Evolutionary conservation across 2,888 invertebrate species (phyloP), one percentile per base, ranked within the genome.

Genomic region (Hirtodrosophila duncani): DNA sequence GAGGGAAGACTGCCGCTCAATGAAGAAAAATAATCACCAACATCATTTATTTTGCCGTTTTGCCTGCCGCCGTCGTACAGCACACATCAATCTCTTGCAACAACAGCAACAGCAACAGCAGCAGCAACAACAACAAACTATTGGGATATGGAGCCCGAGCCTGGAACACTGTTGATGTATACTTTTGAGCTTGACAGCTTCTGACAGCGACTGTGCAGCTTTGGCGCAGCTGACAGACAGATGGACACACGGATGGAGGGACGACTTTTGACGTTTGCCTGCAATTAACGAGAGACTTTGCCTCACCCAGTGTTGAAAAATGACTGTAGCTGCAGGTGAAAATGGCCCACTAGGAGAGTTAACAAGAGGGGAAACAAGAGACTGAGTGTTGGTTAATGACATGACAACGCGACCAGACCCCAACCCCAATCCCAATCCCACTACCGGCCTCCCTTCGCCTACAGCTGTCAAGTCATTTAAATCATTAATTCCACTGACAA

Each of bases 1-100:
- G 36, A 29, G 30, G 34, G 34, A 49, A 31, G 52, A 48, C 46
- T 38, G 50, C 52, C 77, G 74, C 80, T 82, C 83, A 83, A 83
- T 83, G 84, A 83, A 81, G 83, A 83, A 83, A 83, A 84, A 83
- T 83, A 84, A 83, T 83, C 83, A 84, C 84, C 79, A 82, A 81
- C 82, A 83, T 84, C 84, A 84, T 81, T 83, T 83, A 83, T 84
- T 83, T 82, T 83, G n/a, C 81, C 79, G 72, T 75, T 74, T 80
- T 80, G 81, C 72, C 77, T 72, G 77, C 78, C 71, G 80, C 44
- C 71, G 81, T 53, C 60, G 68, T 80, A 79, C 71, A 80, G 61
- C 71, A 67, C 75, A 68, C 84, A 83, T 83, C 84, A 84, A 83
- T 84, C 83, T 83, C 82, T 77, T 60, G 78, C 68, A 77, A 72